These are phyloP conservation scores for Pectinophora gossypiella DNA, from an alignment of 1,140 invertebrate genomes.

Conservation along the genomic window DNA sequence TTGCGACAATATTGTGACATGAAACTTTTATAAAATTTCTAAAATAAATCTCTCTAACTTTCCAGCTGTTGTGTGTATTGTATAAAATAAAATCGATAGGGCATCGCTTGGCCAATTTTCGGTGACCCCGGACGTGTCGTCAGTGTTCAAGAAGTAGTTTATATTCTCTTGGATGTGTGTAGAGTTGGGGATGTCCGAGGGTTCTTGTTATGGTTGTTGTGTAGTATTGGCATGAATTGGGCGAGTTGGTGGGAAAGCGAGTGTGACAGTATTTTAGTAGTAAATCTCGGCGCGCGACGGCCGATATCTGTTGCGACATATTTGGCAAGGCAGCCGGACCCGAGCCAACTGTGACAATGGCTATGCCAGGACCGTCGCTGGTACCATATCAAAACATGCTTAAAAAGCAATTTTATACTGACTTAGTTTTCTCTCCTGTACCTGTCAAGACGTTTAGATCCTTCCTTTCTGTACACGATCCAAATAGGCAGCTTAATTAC, in stretches of 20 bases:
- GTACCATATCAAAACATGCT: too few species aligned
- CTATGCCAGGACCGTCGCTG: too few species aligned
- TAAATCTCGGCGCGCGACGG: constrained; percentile 44
- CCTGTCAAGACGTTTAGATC: too few species aligned
- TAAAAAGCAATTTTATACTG: too few species aligned
- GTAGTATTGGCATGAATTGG: constrained; percentile 6
- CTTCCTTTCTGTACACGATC: too few species aligned
- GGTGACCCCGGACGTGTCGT: neutral
- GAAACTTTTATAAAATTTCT: constrained; percentile 24
- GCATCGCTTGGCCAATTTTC: neutral
- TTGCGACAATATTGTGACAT: constrained; percentile 1
- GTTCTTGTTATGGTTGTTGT: neutral
- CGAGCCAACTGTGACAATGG: constrained; percentile 62
- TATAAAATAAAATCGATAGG: neutral
- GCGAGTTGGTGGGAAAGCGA: constrained; percentile 25
- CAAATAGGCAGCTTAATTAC: too few species aligned
- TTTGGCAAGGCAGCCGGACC: constrained; percentile 51
- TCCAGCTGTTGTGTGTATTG: constrained; percentile 10
- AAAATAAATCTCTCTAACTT: constrained; percentile 26
- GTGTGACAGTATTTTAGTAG: constrained; percentile 42
- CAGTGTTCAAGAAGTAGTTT: too few species aligned
- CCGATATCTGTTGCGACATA: constrained; percentile 55
- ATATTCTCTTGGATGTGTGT: neutral
- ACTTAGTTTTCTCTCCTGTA: too few species aligned
- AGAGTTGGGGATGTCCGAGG: neutral